Base-by-base conservation (phyloP, 2,113 vertebrate genomes). In the Embiotoca jacksoni region DNA sequence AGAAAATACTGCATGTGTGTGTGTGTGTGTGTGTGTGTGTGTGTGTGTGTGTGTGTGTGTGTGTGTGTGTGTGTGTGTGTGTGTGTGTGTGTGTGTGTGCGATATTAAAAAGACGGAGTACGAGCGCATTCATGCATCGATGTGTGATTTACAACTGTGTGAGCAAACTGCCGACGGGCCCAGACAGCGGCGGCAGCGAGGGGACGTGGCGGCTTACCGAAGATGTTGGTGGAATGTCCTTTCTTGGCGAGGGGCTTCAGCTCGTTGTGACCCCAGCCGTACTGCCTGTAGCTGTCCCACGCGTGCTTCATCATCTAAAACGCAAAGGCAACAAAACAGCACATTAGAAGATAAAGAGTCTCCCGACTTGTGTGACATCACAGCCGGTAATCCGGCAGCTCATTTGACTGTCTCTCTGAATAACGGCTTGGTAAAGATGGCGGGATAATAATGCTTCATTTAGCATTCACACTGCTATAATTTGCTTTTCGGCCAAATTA, bases 191-290 rank as follows among this genome's bases (percentile, higher is more conserved):
- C 37, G 37, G 6, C 37, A 39, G 37, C 37, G 8, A 14, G 10
- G 47, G 47, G 13, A 15, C 11, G 14, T 0, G 16, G 65, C 3
- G 74, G 67, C 97, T 95, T 96, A 99, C 98, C 98, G 80, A 99
- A 99, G 93, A 99, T 99, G 92, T 99, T 99, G 75, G 98, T 98
- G 91, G 97, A 96, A 95, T 99, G 98, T 92, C 98, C 98, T 95
- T 99, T 99, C 93, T 96, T 97, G 83, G 98, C 97, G 84, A 99
- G 96, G 71, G 98, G 98, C 93, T 98, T 99, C 86, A 99, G 95
- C 89, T 99, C 98, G 63, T 99, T 99, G 94, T 99, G 97, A 63
- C 98, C 98, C 98, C 98, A 99, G 87, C 98, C 97, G 44, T 98
- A 99, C 41, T 96, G 95, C 65, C 96, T 93, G 67, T 99, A 99